Percentiles rank a stretch among this genome's conserved stretches.
These are phyloP conservation scores for Arctocebus calabarensis DNA, from an alignment of 2,797 vertebrate genomes.

Conservation along the genomic window DNA sequence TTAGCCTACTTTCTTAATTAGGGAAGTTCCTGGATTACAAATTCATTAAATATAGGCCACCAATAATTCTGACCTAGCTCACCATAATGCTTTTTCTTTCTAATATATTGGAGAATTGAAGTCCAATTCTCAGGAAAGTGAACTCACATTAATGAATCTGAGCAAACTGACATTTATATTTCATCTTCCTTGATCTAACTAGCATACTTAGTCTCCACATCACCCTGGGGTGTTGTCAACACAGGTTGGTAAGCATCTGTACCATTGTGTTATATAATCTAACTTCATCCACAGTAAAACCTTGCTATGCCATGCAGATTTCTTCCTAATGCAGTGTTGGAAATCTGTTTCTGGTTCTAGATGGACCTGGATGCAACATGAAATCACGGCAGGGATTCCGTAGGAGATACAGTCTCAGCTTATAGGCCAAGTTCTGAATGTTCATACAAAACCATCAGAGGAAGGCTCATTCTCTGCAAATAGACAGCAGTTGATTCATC, in stretches of 20 bases:
- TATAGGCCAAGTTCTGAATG: not conserved
- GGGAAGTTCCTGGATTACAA: not conserved
- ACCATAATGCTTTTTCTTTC: not conserved
- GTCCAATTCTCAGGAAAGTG: not conserved
- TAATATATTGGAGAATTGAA: not conserved
- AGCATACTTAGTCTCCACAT: not conserved
- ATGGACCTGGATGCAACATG: not conserved
- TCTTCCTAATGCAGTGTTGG: not conserved
- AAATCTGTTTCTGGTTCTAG: not conserved
- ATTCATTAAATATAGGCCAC: not conserved
- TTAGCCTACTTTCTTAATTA: not conserved
- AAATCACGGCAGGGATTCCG: not conserved
- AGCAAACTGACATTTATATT: not conserved
- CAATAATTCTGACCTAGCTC: not conserved
- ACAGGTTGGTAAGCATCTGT: not conserved
- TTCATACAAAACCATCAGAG: not conserved
- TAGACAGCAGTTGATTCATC: not conserved
- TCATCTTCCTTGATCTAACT: not conserved
- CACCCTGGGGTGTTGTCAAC: not conserved
- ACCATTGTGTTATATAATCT: too few relatives aligned
- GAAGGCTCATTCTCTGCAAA: not conserved
- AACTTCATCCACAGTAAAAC: not conserved
- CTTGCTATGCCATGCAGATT: not conserved
- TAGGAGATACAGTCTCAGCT: not conserved
- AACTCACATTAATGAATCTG: not conserved